Percentiles rank a stretch among this genome's conserved stretches.
Conservation (phyloP, 2,888 invertebrate species). For the Adelognathus sp. region DNA sequence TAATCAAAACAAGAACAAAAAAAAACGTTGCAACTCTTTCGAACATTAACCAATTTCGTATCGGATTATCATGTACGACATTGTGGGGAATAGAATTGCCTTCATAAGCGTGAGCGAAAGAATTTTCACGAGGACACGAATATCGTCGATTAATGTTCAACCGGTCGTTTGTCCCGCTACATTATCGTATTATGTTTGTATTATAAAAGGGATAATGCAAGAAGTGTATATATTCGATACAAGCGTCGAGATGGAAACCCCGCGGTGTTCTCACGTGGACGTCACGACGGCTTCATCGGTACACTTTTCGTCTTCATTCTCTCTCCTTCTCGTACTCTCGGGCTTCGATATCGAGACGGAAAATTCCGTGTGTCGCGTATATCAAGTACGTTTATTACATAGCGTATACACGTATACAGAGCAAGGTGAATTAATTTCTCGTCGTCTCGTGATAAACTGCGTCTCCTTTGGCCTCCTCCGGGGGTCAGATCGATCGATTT, state of each 20-base stretch:
- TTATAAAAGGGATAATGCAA: slow-evolving; percentile 60
- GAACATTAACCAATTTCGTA: too few relatives aligned
- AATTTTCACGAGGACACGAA: slow-evolving; percentile 35
- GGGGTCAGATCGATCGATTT: slow-evolving; percentile 76
- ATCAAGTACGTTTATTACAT: slow-evolving; percentile 33
- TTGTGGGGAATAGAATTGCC: too few relatives aligned
- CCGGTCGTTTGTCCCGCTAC: slow-evolving; percentile 41
- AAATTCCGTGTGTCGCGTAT: slow-evolving; percentile 56
- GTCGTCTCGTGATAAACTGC: slow-evolving; percentile 68
- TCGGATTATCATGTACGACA: too few relatives aligned
- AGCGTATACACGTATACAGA: slow-evolving; percentile 31
- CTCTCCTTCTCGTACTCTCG: slow-evolving; percentile 3
- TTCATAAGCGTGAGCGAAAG: slow-evolving; percentile 36
- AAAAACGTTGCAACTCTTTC: too few relatives aligned
- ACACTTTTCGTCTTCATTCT: neutral
- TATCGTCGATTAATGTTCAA: slow-evolving; percentile 30
- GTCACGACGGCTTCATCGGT: slow-evolving; percentile 72
- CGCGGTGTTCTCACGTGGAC: slow-evolving; percentile 77
- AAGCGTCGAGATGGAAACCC: slow-evolving; percentile 73
- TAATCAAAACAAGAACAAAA: too few relatives aligned
- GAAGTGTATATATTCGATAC: slow-evolving; percentile 64
- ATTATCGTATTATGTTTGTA: slow-evolving; percentile 7
- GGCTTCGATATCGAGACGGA: slow-evolving; percentile 33
- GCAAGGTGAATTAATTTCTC: slow-evolving; percentile 67
- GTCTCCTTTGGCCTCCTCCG: slow-evolving; percentile 68